Conservation (phyloP, 2,113 vertebrate species). For the Hydrochoerus hydrochaeris region DNA sequence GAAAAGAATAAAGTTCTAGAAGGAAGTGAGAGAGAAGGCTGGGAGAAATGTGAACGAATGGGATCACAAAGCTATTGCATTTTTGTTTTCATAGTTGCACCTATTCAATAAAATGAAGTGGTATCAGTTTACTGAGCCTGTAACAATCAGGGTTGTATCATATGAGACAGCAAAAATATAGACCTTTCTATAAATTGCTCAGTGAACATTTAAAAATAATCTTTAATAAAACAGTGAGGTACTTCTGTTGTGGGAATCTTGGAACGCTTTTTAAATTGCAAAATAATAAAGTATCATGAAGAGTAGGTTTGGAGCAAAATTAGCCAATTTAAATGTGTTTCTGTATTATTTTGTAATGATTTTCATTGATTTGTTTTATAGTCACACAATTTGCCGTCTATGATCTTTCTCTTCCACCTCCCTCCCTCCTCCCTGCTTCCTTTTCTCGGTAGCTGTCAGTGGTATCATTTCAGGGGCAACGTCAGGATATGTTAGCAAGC, state of each 20-base stretch:
- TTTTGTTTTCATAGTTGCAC: conserved; percentile 79
- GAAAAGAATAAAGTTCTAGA: not conserved
- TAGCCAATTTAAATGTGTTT: conserved; percentile 70
- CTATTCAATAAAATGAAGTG: conserved; percentile 67
- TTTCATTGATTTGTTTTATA: conserved; percentile 80
- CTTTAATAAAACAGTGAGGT: conserved; percentile 80
- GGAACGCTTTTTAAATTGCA: conserved; percentile 70
- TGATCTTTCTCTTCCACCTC: conserved; percentile 43
- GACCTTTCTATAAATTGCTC: conserved; percentile 81
- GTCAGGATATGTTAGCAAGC: conserved; percentile 46
- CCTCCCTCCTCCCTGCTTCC: not conserved
- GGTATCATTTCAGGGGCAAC: conserved; percentile 39
- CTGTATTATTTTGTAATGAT: conserved; percentile 70
- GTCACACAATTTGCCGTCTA: conserved; percentile 61
- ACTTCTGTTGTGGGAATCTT: conserved; percentile 75
- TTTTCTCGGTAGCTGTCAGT: not conserved
- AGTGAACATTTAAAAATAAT: conserved; percentile 80
- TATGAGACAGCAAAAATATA: conserved; percentile 70
- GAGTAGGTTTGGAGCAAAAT: conserved; percentile 75
- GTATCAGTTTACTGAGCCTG: conserved; percentile 60
- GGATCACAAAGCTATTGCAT: conserved; percentile 59
- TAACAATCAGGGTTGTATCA: conserved; percentile 40
- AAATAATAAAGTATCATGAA: conserved; percentile 77
- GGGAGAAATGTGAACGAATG: conserved; percentile 52
- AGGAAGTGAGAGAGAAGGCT: conserved; percentile 34